Conservation (phyloP, 2,797 vertebrate genomes). For the Spinus pinus region DNA sequence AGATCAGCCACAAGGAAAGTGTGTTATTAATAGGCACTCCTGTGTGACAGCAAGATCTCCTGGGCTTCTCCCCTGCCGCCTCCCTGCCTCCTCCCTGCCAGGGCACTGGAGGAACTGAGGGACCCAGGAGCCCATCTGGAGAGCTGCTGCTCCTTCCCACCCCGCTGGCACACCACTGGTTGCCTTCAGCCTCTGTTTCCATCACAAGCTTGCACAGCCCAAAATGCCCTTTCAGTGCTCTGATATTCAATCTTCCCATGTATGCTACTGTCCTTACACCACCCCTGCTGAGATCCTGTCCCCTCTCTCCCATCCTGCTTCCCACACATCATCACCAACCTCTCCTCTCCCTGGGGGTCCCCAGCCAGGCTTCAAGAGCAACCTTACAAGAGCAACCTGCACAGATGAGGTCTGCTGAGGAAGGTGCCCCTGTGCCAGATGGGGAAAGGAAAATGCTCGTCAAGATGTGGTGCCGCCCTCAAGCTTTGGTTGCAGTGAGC, state of each 20-base stretch:
- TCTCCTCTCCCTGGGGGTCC: neutral
- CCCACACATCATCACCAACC: accelerated
- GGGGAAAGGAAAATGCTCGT: neutral
- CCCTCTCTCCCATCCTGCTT: accelerated
- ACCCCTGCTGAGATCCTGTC: neutral
- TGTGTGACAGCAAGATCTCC: neutral
- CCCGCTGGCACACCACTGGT: neutral
- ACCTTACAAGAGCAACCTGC: neutral
- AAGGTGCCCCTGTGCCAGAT: accelerated
- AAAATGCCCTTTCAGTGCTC: neutral
- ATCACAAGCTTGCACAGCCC: neutral
- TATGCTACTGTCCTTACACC: accelerated
- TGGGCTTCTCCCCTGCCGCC: neutral
- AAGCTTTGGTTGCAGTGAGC: neutral
- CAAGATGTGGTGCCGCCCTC: neutral
- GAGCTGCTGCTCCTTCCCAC: neutral
- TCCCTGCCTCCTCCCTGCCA: neutral
- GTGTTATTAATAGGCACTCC: slow-evolving; percentile 31
- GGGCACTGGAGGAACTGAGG: neutral
- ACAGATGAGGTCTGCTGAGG: neutral
- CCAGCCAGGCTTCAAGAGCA: neutral
- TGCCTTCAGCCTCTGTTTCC: neutral
- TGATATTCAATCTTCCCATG: neutral
- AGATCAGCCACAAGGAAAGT: neutral
- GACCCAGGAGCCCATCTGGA: neutral